These are phyloP conservation scores for Synergus laeviventris DNA, from an alignment of 2,888 invertebrate genomes.

Conservation along the genomic window DNA sequence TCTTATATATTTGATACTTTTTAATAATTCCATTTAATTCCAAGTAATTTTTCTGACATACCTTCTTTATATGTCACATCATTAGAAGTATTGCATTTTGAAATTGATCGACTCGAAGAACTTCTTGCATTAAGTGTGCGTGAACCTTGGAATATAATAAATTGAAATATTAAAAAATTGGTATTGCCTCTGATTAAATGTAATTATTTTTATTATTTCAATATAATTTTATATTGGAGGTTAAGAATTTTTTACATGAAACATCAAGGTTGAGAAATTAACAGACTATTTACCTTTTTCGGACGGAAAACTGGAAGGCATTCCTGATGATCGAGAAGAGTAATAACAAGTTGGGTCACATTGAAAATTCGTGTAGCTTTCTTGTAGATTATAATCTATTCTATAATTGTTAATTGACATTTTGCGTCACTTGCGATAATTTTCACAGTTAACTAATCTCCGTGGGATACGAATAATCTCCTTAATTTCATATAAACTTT, in stretches of 20 bases:
- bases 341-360: neutral
- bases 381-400: neutral
- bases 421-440: slow-evolving; percentile 5
- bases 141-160: neutral
- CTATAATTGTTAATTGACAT: slow-evolving; percentile 15
- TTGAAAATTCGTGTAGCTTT: slow-evolving; percentile 6
- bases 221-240: neutral
- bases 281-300: slow-evolving; percentile 5
- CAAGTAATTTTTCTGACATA: neutral
- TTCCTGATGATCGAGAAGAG: neutral
- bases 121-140: slow-evolving; percentile 11
- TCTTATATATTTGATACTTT: neutral
- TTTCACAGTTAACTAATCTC: slow-evolving; percentile 24
- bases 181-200: neutral
- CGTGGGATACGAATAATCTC: neutral
- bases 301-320: neutral
- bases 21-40: neutral
- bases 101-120: slow-evolving; percentile 10
- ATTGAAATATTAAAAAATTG: neutral
- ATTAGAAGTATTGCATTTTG: slow-evolving; percentile 1
- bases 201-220: neutral
- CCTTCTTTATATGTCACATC: slow-evolving; percentile 5
- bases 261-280: neutral
- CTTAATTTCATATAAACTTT: neutral
- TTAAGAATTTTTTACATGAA: neutral